phyloP scores from a whole-genome alignment of 2,113 vertebrate genomes.

The Chamaea fasciata region DNA sequence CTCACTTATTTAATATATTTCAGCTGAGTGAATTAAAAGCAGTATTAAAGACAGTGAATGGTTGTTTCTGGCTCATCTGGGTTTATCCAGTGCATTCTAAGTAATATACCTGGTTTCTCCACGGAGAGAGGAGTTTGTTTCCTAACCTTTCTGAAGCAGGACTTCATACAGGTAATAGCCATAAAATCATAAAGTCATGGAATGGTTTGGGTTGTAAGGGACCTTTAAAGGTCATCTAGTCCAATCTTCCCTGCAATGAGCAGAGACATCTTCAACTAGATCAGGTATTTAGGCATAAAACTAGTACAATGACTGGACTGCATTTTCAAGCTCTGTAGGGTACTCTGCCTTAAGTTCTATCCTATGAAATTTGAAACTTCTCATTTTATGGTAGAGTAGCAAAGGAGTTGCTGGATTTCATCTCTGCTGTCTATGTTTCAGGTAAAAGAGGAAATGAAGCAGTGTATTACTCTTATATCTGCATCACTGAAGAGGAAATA shows the following conservation, averaged over 20 bases:
- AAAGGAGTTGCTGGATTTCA: not conserved
- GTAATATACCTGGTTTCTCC: not conserved
- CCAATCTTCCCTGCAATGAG: not conserved
- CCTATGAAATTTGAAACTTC: not conserved
- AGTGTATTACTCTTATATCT: not conserved
- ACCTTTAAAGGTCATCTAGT: not conserved
- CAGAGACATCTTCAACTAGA: not conserved
- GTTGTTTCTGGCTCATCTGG: not conserved
- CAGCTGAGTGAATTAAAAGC: constrained; percentile 5
- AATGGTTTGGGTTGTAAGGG: not conserved
- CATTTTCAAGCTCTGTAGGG: not conserved
- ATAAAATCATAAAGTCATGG: not conserved
- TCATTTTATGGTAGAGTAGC: not conserved
- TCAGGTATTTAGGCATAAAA: not conserved
- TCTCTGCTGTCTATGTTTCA: not conserved
- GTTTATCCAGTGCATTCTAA: not conserved
- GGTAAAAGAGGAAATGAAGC: not conserved
- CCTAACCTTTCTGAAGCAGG: not conserved
- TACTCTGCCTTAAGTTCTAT: not conserved
- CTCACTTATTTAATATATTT: not conserved
- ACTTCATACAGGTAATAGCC: not conserved
- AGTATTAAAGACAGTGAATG: not conserved
- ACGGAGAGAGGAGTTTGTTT: not conserved
- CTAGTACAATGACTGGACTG: not conserved
- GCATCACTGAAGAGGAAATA: not conserved